A percentile compares a stretch with the other conserved stretches of the same genome.
phyloP scores from a whole-genome alignment of 2,888 invertebrate genomes.

The Cremastinae sp. region DNA sequence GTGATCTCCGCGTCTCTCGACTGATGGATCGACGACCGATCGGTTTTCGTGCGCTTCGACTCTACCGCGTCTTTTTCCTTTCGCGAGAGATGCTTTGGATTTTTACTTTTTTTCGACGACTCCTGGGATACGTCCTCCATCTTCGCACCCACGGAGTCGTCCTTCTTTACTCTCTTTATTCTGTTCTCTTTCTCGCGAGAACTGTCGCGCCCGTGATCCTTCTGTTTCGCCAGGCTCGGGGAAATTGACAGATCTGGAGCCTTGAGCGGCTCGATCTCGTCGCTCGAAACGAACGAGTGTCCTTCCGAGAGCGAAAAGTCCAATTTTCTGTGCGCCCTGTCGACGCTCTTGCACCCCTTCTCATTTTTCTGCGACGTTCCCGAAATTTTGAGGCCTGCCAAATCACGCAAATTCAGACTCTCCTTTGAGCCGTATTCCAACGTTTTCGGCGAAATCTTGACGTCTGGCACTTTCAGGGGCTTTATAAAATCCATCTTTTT shows the following conservation, averaged over 20 bases:
- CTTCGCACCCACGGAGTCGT: slow-evolving; percentile 68
- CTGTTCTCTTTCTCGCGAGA: slow-evolving; percentile 77
- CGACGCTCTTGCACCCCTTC: slow-evolving; percentile 69
- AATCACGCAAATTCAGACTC: slow-evolving; percentile 69
- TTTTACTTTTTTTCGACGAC: slow-evolving; percentile 68
- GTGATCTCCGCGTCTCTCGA: slow-evolving; percentile 64
- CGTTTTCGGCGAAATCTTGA: slow-evolving; percentile 77
- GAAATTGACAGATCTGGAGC: slow-evolving; percentile 74
- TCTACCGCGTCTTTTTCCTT: slow-evolving; percentile 69
- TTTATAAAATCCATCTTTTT: slow-evolving; percentile 75
- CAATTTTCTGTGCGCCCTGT: slow-evolving; percentile 75
- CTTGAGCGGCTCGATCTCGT: slow-evolving; percentile 75
- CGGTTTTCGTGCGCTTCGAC: slow-evolving; percentile 55
- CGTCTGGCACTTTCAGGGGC: slow-evolving; percentile 76
- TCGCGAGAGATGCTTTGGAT: slow-evolving; percentile 71
- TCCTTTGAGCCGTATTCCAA: slow-evolving; percentile 74
- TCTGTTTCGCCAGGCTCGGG: slow-evolving; percentile 73
- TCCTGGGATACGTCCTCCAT: slow-evolving; percentile 66
- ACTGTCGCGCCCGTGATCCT: slow-evolving; percentile 73
- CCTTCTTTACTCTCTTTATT: slow-evolving; percentile 75
- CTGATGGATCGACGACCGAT: slow-evolving; percentile 28
- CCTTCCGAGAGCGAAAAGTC: slow-evolving; percentile 75
- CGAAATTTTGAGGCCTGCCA: slow-evolving; percentile 66
- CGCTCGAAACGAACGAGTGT: slow-evolving; percentile 72
- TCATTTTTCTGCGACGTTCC: slow-evolving; percentile 64